Base-by-base conservation (phyloP, 2,888 invertebrate genomes). In the Temnothorax unifasciatus region DNA sequence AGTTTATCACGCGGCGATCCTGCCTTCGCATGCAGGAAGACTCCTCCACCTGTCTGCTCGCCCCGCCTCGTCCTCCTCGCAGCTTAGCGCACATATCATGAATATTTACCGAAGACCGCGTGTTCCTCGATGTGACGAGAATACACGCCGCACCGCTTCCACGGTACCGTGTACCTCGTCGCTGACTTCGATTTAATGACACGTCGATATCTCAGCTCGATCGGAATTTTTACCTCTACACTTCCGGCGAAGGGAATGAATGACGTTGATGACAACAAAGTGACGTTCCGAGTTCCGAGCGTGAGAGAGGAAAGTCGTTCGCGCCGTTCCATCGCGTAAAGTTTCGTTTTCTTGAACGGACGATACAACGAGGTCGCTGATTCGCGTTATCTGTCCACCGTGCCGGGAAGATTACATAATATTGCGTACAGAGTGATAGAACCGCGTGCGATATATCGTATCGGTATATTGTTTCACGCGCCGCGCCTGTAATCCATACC, bases 401-500 rank as follows among this genome's bases (percentile, higher is more conserved):
- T 9, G 29, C 5, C 25, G 25, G 13, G 21, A 47, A 34, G 18
- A 59, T 90, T 90, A 87, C 84, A 85, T 90, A 90, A 90, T 82
- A 64, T 86, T 85, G 64, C 83, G 83, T 66, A 57, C 77, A 47
- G 9, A 50, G 50, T 50, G 75, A 57, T 68, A 64, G 81, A 64
- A 50, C 29, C 66, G 73, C 41, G 21, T n/a, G 50, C 54, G 83
- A 90, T 84, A 91, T 89, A 90, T 90, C 90, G 87, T 68, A 68
- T 57, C 84, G 88, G 90, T 91, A 83, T 93, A 91, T 92, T 84
- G 90, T 92, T 93, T 90, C 92, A 92, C 89, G 85, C 86, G 89
- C 64, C 88, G 85, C 88, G 87, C 85, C 88, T 89, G 93, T 92
- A 93, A 93, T 92, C 89, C 85, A 93, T 86, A 92, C 92, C 90